Percentiles rank a stretch among this genome's conserved stretches.
Evolutionary conservation across 2,797 vertebrate species (phyloP).

Genomic region (Centroberyx gerrardi): DNA sequence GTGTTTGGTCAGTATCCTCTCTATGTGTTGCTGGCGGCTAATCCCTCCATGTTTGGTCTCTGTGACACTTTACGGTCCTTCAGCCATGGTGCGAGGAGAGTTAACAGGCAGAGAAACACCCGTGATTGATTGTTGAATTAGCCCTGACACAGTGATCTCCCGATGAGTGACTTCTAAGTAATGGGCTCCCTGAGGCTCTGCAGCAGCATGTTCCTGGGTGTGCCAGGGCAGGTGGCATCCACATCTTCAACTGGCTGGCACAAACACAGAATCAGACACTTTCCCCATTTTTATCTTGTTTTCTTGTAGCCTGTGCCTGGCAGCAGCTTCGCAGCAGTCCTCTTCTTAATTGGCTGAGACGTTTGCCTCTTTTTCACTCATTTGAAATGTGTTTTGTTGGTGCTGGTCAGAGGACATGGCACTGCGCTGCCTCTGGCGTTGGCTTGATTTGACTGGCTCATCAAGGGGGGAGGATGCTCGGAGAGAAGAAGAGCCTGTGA

Average conservation of each 20-base stretch:
- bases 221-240: slow-evolving; percentile 44
- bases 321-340: slow-evolving; percentile 50
- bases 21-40: background rate
- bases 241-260: slow-evolving; percentile 42
- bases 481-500: slow-evolving; percentile 42
- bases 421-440: slow-evolving; percentile 41
- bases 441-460: slow-evolving; percentile 61
- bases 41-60: background rate
- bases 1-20: background rate
- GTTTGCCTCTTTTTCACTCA: slow-evolving; percentile 47
- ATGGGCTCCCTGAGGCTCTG: background rate
- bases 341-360: slow-evolving; percentile 60
- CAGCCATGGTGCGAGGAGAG: background rate
- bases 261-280: slow-evolving; percentile 31
- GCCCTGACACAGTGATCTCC: background rate
- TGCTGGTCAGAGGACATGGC: slow-evolving; percentile 40
- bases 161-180: slow-evolving; percentile 8
- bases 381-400: slow-evolving; percentile 55
- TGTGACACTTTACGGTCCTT: background rate
- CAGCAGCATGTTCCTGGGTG: slow-evolving; percentile 6
- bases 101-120: background rate
- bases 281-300: slow-evolving; percentile 34
- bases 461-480: slow-evolving; percentile 29
- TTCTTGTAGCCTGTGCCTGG: slow-evolving; percentile 51
- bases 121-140: background rate